Percentiles rank a stretch among this genome's conserved stretches.
phyloP scores from a whole-genome alignment of 2,888 invertebrate species.

The Lamproptera curius region DNA sequence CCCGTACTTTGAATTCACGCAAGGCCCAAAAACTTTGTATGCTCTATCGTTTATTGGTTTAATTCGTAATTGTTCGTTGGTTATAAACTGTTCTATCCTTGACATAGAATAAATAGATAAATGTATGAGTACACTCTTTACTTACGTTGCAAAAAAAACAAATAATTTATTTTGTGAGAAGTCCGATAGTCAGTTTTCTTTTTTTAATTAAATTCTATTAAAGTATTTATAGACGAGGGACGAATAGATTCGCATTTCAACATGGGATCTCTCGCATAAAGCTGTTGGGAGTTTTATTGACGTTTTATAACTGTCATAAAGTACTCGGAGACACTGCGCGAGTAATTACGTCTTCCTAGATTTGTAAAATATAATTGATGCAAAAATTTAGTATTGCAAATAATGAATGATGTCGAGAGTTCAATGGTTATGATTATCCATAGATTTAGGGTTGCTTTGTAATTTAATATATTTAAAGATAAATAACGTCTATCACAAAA shows the following conservation, averaged over 20 bases:
- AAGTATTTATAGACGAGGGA: conserved; percentile 7
- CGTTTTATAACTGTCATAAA: conserved; percentile 19
- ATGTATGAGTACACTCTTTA: too few species aligned
- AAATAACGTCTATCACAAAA: too few species aligned
- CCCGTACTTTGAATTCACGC: too few species aligned
- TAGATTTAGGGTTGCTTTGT: background rate
- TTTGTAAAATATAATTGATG: conserved; percentile 9
- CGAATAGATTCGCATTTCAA: conserved; percentile 16
- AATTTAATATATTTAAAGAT: background rate
- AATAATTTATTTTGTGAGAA: too few species aligned
- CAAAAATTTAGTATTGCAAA: background rate
- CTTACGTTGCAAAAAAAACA: too few species aligned
- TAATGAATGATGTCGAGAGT: background rate
- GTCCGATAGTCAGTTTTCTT: too few species aligned
- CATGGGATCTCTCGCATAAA: conserved; percentile 17
- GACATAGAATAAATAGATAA: too few species aligned
- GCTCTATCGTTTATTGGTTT: too few species aligned
- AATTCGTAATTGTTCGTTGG: too few species aligned
- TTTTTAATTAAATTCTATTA: conserved; percentile 9
- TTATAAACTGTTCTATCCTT: too few species aligned
- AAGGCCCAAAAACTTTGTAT: too few species aligned
- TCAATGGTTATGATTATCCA: background rate
- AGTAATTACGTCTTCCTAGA: conserved; percentile 18
- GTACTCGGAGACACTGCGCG: conserved; percentile 14
- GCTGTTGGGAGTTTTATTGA: conserved; percentile 15